phyloP scores from a whole-genome alignment of 2,113 vertebrate genomes.

The Ploceus nigricollis region DNA sequence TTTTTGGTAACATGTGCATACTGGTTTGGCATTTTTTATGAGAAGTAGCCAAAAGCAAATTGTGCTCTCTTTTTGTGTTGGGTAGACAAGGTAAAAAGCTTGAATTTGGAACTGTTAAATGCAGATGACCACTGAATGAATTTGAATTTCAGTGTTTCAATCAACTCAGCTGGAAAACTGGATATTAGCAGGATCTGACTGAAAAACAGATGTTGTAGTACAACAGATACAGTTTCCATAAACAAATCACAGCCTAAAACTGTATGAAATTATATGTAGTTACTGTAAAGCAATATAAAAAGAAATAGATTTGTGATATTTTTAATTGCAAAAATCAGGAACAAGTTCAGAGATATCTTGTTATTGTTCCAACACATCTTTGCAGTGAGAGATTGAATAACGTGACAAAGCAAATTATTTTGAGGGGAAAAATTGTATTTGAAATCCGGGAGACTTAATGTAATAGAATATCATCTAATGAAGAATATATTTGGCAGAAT shows the following conservation, averaged over 20 bases:
- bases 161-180: not conserved
- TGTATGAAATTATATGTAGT: not conserved
- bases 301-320: not conserved
- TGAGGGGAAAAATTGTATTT: not conserved
- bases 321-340: not conserved
- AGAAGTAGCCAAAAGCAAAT: not conserved
- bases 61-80: not conserved
- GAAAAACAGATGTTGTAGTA: not conserved
- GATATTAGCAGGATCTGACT: not conserved
- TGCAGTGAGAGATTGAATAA: not conserved
- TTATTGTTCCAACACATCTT: not conserved
- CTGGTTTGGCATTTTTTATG: not conserved
- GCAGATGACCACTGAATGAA: not conserved
- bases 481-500: not conserved
- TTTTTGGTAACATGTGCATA: not conserved
- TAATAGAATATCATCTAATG: not conserved
- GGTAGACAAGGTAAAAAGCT: not conserved
- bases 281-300: not conserved
- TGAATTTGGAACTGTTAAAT: not conserved
- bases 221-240: not conserved
- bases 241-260: not conserved
- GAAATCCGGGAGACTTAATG: not conserved
- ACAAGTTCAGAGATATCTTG: not conserved
- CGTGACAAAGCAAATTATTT: not conserved
- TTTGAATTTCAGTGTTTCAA: not conserved